Evolutionary conservation across 2,888 invertebrate species (phyloP).

Genomic region (Ypsolopha sequella): DNA sequence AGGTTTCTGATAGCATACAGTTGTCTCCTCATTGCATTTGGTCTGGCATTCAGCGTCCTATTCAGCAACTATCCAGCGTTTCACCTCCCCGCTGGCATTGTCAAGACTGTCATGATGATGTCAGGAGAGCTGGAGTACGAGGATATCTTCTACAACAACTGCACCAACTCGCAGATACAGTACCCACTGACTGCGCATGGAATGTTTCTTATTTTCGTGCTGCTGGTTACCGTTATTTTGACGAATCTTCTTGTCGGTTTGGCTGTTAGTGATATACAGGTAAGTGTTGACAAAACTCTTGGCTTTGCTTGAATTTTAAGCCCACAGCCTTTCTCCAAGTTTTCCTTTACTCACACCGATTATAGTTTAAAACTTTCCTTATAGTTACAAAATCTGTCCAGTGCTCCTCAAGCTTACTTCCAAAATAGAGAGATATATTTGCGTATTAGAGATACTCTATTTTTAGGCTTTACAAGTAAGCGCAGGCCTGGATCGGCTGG

Average conservation of each 20-base stretch:
- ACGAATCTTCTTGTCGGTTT: conserved; percentile 88
- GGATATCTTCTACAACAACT: conserved; percentile 80
- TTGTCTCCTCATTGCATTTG: conserved; percentile 84
- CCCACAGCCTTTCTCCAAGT: conserved; percentile 15
- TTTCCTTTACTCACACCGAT: not conserved
- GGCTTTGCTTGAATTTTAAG: conserved; percentile 11
- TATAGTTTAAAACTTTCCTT: not conserved
- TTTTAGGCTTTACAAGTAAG: conserved; percentile 81
- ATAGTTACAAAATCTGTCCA: not conserved
- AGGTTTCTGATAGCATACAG: conserved; percentile 86
- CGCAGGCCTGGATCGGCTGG: conserved; percentile 83
- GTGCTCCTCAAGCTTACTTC: not conserved
- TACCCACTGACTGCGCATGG: conserved; percentile 82
- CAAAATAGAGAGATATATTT: too few species aligned
- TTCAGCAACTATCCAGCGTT: conserved; percentile 84
- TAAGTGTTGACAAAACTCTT: not conserved
- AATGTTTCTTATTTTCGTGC: conserved; percentile 81
- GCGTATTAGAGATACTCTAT: not conserved
- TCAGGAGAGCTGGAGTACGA: conserved; percentile 89
- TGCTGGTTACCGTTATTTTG: conserved; percentile 84
- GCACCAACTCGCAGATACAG: conserved; percentile 57
- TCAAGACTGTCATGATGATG: conserved; percentile 91
- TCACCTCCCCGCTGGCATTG: conserved; percentile 72
- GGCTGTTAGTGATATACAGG: conserved; percentile 87
- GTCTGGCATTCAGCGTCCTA: conserved; percentile 84